Conservation (phyloP, 2,888 invertebrate genomes). For the Phengaris arion region DNA sequence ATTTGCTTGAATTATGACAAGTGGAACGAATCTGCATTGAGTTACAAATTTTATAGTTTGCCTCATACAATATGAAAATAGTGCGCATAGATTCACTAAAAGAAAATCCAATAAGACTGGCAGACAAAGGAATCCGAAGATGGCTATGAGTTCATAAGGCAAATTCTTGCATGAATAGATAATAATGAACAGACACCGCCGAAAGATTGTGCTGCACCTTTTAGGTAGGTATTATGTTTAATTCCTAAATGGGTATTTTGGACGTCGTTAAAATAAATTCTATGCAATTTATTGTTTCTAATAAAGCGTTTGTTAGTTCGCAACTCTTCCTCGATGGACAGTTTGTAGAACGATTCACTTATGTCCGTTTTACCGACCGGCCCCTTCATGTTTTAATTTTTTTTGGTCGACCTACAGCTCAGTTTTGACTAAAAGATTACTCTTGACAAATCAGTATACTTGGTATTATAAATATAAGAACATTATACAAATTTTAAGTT, state of each 20-base stretch:
- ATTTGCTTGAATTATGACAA: too few species aligned
- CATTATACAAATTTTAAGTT: too few species aligned
- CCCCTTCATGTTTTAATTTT: too few species aligned
- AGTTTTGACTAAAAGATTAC: too few species aligned
- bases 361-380: too few species aligned
- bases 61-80: slow-evolving; percentile 3
- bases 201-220: not conserved
- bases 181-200: slow-evolving; percentile 23
- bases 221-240: not conserved
- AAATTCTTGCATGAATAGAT: slow-evolving; percentile 32
- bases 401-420: too few species aligned
- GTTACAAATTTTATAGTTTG: not conserved
- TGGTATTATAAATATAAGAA: too few species aligned
- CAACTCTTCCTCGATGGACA: too few species aligned
- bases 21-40: not conserved
- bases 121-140: slow-evolving; percentile 28
- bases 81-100: slow-evolving; percentile 2
- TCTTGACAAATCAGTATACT: too few species aligned
- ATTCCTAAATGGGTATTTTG: not conserved
- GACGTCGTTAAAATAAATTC: not conserved
- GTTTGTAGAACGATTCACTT: too few species aligned
- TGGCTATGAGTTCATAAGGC: slow-evolving; percentile 29
- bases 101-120: slow-evolving; percentile 29
- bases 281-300: too few species aligned
- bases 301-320: too few species aligned